Evolutionary conservation across 2,113 vertebrate genomes (phyloP), one percentile per base, ranked within the genome.

Genomic region (Pollachius pollachius): DNA sequence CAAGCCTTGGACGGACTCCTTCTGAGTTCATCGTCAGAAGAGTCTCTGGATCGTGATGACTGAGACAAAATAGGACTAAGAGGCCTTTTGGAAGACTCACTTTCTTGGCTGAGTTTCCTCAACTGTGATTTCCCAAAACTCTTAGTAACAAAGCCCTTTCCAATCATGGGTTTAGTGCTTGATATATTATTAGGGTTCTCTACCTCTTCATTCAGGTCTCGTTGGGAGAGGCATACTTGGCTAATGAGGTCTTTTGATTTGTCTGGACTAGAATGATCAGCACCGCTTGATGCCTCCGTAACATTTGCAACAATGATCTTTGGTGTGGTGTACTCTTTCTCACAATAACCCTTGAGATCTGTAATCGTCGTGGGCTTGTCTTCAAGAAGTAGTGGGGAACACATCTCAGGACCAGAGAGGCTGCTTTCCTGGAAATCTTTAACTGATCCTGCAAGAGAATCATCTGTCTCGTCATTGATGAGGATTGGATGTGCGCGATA

Each of bases 301-400:
- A 18, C 61, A 70, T 27, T 68, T 67, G 17, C 52, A 64, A 65
- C 54, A 19, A 76, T 65, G 7, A 66, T 67, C 64, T 62, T 81
- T 52, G 83, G 11, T 3, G 52, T 41, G 69, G 68, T 62, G 75
- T 77, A 86, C 69, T 89, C 84, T 21, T 80, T 81, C 87, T 96
- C 93, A 93, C 90, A 94, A 64, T 94, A 93, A 60, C 87, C 85
- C 81, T 92, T 94, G 6, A 92, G 89, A n/a, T 95, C 85, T 58
- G 62, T 90, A 65, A 94, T 81, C 62, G 80, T 87, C 71, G 63
- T 64, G 41, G 73, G 41, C 15, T 11, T 67, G 30, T 64, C 64
- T 48, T 48, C 76, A 13, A 37, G 19, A 52, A 65, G 23, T 5
- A 72, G 48, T 58, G 68, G 17, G 71, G 23, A 25, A 60, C 41